Conservation (phyloP, 2,888 invertebrate genomes). For the Philaethria dido region DNA sequence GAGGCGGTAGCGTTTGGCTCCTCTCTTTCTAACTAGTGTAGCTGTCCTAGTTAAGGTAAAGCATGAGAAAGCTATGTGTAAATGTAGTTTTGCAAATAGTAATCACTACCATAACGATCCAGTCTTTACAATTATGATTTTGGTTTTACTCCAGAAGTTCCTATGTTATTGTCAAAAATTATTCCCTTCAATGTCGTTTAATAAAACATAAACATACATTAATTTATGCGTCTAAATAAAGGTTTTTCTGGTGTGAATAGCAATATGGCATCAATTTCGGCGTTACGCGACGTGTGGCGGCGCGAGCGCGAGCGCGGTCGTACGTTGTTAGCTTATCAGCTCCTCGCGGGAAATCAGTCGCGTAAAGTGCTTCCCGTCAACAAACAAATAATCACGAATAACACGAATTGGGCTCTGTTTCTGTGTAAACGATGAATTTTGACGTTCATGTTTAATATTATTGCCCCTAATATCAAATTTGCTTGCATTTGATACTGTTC, state of each 20-base stretch:
- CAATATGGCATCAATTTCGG: background rate
- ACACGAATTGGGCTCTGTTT: constrained; percentile 5
- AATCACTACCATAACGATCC: too few species aligned
- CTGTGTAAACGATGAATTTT: background rate
- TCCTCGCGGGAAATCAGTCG: constrained; percentile 22
- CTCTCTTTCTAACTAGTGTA: too few species aligned
- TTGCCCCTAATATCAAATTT: background rate
- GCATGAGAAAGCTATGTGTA: too few species aligned
- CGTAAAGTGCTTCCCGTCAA: background rate
- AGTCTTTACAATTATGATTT: too few species aligned
- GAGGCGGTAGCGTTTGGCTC: too few species aligned
- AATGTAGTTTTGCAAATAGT: too few species aligned
- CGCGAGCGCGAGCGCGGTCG: background rate
- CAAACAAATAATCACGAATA: constrained; percentile 16
- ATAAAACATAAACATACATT: constrained; percentile 3
- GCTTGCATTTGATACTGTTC: background rate
- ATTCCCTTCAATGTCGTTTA: background rate
- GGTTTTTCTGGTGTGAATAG: background rate
- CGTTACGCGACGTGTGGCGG: background rate
- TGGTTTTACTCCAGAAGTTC: too few species aligned
- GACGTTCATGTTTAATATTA: background rate
- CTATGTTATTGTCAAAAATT: too few species aligned
- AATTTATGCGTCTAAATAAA: constrained; percentile 1
- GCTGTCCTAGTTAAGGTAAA: too few species aligned
- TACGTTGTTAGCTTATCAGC: constrained; percentile 12